These are phyloP conservation scores for Melinopterus prodromus DNA, from an alignment of 2,888 invertebrate genomes.

Conservation along the genomic window DNA sequence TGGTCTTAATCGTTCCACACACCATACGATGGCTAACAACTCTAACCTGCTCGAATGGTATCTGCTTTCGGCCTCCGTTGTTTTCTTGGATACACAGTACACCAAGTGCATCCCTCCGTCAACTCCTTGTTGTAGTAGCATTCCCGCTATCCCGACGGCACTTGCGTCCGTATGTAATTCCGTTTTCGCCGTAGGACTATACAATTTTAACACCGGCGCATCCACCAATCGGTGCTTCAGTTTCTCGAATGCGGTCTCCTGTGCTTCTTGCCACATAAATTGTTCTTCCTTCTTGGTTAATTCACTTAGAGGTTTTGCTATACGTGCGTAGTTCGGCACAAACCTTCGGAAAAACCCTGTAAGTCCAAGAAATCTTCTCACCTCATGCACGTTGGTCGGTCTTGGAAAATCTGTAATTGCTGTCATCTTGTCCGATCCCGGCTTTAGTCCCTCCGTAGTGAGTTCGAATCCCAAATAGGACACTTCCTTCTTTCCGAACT, in stretches of 20 bases:
- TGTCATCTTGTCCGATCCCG: conserved; percentile 39
- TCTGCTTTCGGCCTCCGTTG: conserved; percentile 34
- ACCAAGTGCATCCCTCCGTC: conserved; percentile 41
- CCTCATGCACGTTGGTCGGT: conserved; percentile 25
- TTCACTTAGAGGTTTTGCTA: conserved; percentile 23
- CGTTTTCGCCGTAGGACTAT: neutral
- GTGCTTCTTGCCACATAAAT: conserved; percentile 17
- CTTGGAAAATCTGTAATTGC: conserved; percentile 35
- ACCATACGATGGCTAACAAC: conserved; percentile 45
- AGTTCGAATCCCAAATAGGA: conserved; percentile 48
- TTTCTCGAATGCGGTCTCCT: conserved; percentile 20
- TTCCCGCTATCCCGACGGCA: conserved; percentile 39
- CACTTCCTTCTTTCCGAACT: conserved; percentile 43
- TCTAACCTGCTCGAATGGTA: conserved; percentile 49
- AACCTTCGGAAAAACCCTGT: conserved; percentile 28
- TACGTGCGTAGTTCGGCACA: conserved; percentile 16
- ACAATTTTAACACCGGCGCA: conserved; percentile 12
- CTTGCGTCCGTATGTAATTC: conserved; percentile 27
- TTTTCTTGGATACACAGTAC: conserved; percentile 43
- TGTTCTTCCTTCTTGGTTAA: conserved; percentile 13
- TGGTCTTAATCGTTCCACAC: conserved; percentile 42
- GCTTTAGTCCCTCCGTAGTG: conserved; percentile 26
- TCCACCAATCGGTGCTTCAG: conserved; percentile 6
- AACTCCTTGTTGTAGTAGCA: conserved; percentile 42
- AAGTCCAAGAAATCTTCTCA: conserved; percentile 29